Conservation (phyloP, 2,113 vertebrate species). For the Addax nasomaculatus region DNA sequence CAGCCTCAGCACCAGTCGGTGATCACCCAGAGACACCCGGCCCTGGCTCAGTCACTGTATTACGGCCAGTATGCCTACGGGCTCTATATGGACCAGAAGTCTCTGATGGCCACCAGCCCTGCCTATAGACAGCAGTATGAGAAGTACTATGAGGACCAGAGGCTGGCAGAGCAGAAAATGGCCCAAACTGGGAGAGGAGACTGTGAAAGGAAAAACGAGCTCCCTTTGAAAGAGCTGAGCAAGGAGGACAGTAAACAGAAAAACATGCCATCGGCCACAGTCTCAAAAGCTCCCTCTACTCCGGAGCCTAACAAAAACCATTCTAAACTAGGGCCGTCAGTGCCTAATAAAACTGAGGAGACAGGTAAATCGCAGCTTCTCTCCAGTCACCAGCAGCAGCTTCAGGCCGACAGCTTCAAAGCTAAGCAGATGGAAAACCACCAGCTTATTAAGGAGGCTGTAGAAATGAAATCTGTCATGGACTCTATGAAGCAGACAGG, state of each 20-base stretch:
- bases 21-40: slow-evolving; percentile 95
- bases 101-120: slow-evolving; percentile 89
- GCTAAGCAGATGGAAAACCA: slow-evolving; percentile 94
- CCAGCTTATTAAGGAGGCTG: slow-evolving; percentile 93
- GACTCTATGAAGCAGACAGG: slow-evolving; percentile 95
- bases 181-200: slow-evolving; percentile 81
- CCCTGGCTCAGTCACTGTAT: slow-evolving; percentile 97
- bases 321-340: slow-evolving; percentile 84
- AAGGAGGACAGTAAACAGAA: slow-evolving; percentile 91
- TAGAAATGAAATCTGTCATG: slow-evolving; percentile 96
- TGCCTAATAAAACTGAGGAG: slow-evolving; percentile 90
- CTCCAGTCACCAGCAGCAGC: slow-evolving; percentile 87
- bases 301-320: slow-evolving; percentile 89
- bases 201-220: slow-evolving; percentile 83
- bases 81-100: slow-evolving; percentile 96
- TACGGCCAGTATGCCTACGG: slow-evolving; percentile 98
- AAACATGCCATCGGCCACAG: slow-evolving; percentile 83
- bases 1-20: slow-evolving; percentile 95
- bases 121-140: slow-evolving; percentile 89
- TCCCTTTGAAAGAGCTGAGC: slow-evolving; percentile 82
- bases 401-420: slow-evolving; percentile 86
- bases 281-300: slow-evolving; percentile 90
- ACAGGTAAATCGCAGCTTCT: slow-evolving; percentile 87
- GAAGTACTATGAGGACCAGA: slow-evolving; percentile 93
- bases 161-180: slow-evolving; percentile 90